Conservation (phyloP, 2,113 vertebrate species). For the Mus pahari region DNA sequence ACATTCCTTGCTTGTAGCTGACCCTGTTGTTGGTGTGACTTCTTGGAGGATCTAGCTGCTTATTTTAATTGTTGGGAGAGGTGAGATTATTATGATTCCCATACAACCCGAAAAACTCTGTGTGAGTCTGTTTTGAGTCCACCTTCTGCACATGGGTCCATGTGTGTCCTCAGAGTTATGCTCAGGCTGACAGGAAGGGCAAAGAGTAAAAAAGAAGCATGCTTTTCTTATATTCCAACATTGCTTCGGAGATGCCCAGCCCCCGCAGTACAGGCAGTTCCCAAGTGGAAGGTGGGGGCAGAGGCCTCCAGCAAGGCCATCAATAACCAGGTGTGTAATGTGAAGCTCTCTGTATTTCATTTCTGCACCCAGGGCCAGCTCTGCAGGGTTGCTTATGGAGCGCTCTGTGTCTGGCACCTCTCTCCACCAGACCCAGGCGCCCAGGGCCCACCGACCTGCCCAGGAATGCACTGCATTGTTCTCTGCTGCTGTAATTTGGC, state of each 20-base stretch:
- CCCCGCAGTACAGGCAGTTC: constrained; percentile 71
- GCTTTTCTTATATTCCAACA: constrained; percentile 79
- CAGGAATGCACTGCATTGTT: constrained; percentile 91
- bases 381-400: constrained; percentile 89
- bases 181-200: neutral
- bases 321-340: constrained; percentile 91
- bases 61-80: constrained; percentile 43
- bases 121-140: neutral
- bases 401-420: constrained; percentile 92
- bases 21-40: constrained; percentile 16
- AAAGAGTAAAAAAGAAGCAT: constrained; percentile 59
- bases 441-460: constrained; percentile 89
- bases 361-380: constrained; percentile 89
- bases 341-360: constrained; percentile 91
- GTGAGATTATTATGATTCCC: neutral
- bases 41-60: constrained; percentile 18
- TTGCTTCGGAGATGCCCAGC: constrained; percentile 85
- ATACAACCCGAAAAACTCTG: neutral
- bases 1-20: constrained; percentile 9
- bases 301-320: constrained; percentile 87
- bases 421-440: constrained; percentile 87
- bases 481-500: constrained; percentile 90
- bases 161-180: neutral
- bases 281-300: constrained; percentile 82
- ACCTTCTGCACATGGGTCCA: neutral